These are phyloP conservation scores for Hypotaenidia okinawae DNA, from an alignment of 2,797 vertebrate species.

Conservation along the genomic window DNA sequence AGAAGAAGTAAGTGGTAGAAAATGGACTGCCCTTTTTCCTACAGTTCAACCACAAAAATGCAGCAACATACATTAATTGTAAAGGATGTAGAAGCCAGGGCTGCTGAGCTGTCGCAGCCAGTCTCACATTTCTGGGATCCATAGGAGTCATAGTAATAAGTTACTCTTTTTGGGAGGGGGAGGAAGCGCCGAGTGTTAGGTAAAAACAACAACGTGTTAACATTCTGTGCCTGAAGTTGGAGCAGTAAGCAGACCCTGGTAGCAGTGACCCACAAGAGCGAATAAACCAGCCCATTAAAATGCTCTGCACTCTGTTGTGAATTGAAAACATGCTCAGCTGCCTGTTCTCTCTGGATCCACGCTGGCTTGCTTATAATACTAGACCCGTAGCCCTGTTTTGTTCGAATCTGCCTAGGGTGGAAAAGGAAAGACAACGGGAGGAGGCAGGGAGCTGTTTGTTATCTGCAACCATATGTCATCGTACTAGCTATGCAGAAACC, in stretches of 20 bases:
- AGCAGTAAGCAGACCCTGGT: not conserved
- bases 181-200: not conserved
- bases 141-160: not conserved
- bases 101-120: not conserved
- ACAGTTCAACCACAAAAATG: not conserved
- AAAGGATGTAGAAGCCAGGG: not conserved
- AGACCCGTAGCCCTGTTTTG: not conserved
- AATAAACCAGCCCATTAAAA: not conserved
- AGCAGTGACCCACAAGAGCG: not conserved
- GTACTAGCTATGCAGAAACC: constrained; percentile 21
- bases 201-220: not conserved
- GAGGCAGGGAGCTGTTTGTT: constrained; percentile 20
- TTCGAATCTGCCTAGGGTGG: not conserved
- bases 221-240: not conserved
- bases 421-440: not conserved
- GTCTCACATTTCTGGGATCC: not conserved
- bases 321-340: not conserved
- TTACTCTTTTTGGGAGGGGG: not conserved
- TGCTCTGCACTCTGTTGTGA: not conserved
- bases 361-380: not conserved
- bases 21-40: not conserved
- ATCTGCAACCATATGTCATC: constrained; percentile 52
- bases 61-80: not conserved
- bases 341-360: not conserved
- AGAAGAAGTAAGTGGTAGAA: not conserved